phyloP scores from a whole-genome alignment of 2,113 vertebrate species.

The Saguinus midas region DNA sequence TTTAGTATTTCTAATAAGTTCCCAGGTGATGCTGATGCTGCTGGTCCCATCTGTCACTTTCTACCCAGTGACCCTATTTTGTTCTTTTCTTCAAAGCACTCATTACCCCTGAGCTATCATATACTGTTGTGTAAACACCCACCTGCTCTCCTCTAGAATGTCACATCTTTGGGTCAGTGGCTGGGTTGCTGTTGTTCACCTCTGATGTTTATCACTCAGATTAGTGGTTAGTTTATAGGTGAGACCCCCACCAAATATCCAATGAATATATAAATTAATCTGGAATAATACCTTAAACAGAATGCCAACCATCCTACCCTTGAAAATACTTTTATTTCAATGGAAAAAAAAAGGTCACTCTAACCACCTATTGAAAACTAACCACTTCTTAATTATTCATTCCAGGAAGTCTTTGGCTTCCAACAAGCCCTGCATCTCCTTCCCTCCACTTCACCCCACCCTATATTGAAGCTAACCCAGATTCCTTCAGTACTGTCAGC shows the following conservation, averaged over 20 bases:
- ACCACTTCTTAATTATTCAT: background rate
- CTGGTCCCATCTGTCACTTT: background rate
- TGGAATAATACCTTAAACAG: background rate
- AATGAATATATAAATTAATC: background rate
- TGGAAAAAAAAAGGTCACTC: background rate
- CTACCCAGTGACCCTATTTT: background rate
- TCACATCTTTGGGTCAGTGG: background rate
- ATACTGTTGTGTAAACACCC: background rate
- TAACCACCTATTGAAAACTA: background rate
- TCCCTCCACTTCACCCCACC: background rate
- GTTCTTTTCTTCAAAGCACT: background rate
- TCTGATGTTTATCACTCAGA: background rate
- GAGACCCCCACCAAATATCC: background rate
- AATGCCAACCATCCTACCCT: background rate
- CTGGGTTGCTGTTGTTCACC: background rate
- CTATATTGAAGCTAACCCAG: background rate
- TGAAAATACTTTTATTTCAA: background rate
- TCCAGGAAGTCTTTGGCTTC: background rate
- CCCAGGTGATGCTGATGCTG: background rate
- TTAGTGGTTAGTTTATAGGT: background rate
- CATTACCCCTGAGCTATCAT: background rate
- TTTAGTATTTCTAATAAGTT: background rate
- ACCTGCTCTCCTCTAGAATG: background rate
- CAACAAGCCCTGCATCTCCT: background rate
- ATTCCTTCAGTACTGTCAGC: background rate